Percentiles rank a stretch among this genome's conserved stretches.
Evolutionary conservation across 2,113 vertebrate genomes (phyloP).

Genomic region (Dasyprocta punctata): DNA sequence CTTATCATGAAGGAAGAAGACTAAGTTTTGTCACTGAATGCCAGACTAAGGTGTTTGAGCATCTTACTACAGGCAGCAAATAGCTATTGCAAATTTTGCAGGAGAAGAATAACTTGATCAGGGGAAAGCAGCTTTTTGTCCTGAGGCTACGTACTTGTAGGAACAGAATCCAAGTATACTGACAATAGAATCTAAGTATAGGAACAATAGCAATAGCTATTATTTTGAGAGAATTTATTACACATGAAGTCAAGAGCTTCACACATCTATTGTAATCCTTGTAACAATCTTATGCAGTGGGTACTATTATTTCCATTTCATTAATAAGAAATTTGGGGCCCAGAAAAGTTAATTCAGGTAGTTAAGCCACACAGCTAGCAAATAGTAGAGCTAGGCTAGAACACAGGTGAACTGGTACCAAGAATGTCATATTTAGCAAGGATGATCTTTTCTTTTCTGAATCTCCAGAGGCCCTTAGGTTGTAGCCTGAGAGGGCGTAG

Average conservation of each 20-base stretch:
- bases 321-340: neutral
- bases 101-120: neutral
- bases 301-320: neutral
- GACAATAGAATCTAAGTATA: slow-evolving; percentile 42
- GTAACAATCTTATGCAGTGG: neutral
- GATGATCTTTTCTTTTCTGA: neutral
- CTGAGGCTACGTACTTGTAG: neutral
- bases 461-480: neutral
- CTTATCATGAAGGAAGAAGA: neutral
- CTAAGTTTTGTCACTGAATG: neutral
- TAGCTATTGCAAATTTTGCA: neutral
- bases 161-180: neutral
- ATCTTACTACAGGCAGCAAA: neutral
- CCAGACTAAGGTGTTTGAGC: neutral
- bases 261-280: neutral
- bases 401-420: neutral
- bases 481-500: neutral
- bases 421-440: neutral
- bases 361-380: slow-evolving; percentile 13
- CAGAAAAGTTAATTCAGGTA: neutral
- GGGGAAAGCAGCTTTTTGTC: neutral
- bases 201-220: neutral
- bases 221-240: neutral
- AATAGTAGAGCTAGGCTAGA: neutral
- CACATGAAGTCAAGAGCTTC: neutral